phyloP scores from a whole-genome alignment of 2,888 invertebrate genomes.

The Cephus pulcher region DNA sequence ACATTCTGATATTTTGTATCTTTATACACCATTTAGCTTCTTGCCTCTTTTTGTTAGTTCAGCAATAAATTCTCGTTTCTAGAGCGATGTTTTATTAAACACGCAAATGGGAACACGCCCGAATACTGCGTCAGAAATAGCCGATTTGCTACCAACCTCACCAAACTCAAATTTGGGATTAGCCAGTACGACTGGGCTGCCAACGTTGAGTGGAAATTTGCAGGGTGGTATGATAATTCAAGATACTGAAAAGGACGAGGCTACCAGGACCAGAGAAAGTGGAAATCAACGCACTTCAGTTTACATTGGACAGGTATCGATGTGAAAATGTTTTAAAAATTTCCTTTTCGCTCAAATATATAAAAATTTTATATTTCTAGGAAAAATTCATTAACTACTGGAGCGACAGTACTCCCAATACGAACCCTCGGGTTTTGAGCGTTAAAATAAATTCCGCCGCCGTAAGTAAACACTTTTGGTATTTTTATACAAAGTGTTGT shows the following conservation, averaged over 20 bases:
- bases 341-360: not conserved
- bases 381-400: slow-evolving; percentile 63
- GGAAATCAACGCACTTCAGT: slow-evolving; percentile 61
- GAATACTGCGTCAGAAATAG: slow-evolving; percentile 18
- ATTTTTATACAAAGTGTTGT: slow-evolving; percentile 16
- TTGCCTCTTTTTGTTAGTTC: not conserved
- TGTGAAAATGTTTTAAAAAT: not conserved
- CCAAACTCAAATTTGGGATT: slow-evolving; percentile 35
- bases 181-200: slow-evolving; percentile 18
- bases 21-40: not conserved
- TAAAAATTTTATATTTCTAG: slow-evolving; percentile 41
- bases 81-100: slow-evolving; percentile 46
- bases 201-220: slow-evolving; percentile 41
- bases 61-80: slow-evolving; percentile 23
- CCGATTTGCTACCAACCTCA: slow-evolving; percentile 23
- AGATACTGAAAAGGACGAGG: slow-evolving; percentile 56
- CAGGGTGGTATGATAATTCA: slow-evolving; percentile 58
- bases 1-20: not conserved
- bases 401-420: slow-evolving; percentile 47
- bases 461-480: slow-evolving; percentile 44
- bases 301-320: slow-evolving; percentile 64
- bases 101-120: slow-evolving; percentile 39
- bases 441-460: slow-evolving; percentile 60
- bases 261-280: slow-evolving; percentile 52
- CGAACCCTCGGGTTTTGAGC: slow-evolving; percentile 54